phyloP scores from a whole-genome alignment of 1,140 invertebrate species.

The Coelopa frigida region DNA sequence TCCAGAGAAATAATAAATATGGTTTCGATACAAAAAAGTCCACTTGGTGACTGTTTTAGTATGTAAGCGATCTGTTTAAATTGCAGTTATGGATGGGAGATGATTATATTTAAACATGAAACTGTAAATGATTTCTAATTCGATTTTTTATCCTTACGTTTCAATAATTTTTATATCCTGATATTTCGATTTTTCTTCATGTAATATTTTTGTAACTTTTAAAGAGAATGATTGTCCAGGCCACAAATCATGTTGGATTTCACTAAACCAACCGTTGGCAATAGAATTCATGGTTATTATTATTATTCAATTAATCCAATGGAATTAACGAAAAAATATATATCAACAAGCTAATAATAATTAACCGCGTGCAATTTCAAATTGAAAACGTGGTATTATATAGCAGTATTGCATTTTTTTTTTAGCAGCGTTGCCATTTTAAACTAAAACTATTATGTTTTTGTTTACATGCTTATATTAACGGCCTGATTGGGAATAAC shows the following conservation, averaged over 20 bases:
- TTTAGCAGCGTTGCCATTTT: too few relatives aligned
- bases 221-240: constrained; percentile 86
- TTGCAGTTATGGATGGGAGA: neutral
- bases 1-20: neutral
- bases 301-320: too few relatives aligned
- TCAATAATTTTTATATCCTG: constrained; percentile 87
- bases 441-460: too few relatives aligned
- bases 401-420: too few relatives aligned
- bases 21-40: neutral
- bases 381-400: too few relatives aligned
- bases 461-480: too few relatives aligned
- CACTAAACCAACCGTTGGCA: constrained; percentile 84
- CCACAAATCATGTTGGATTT: constrained; percentile 79
- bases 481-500: too few relatives aligned
- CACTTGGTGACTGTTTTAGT: too few relatives aligned
- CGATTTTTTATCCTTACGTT: constrained; percentile 58
- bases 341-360: too few relatives aligned
- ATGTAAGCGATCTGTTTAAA: neutral
- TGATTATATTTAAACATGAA: neutral
- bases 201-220: constrained; percentile 76
- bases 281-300: constrained; percentile 48
- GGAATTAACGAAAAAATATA: too few relatives aligned
- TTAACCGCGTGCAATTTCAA: too few relatives aligned
- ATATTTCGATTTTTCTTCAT: constrained; percentile 75
- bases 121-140: neutral